Conservation (phyloP, 2,888 invertebrate genomes). For the Thyatira batis region DNA sequence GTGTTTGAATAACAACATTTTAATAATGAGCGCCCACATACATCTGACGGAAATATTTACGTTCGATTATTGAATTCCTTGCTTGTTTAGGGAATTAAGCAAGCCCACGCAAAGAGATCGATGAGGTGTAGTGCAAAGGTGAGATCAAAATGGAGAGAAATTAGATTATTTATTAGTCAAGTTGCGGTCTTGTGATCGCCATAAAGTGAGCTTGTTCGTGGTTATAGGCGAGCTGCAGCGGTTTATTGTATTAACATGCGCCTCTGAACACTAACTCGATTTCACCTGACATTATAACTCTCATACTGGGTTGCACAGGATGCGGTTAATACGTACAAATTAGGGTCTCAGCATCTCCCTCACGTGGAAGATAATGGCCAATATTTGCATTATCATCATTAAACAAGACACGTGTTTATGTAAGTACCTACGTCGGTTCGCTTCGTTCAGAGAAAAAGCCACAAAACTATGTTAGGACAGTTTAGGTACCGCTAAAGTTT, state of each 20-base stretch:
- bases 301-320: background rate
- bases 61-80: too few species aligned
- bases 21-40: too few species aligned
- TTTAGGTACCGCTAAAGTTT: background rate
- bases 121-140: background rate
- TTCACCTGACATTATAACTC: background rate
- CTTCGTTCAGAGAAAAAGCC: background rate
- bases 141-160: constrained; percentile 16
- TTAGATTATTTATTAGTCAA: constrained; percentile 29
- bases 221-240: constrained; percentile 21
- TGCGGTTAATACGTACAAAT: background rate
- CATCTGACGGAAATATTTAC: too few species aligned
- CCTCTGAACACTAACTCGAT: constrained; percentile 9
- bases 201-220: constrained; percentile 33
- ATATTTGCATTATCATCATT: background rate
- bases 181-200: constrained; percentile 30
- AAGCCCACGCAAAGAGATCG: background rate
- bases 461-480: background rate
- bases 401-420: background rate
- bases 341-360: background rate
- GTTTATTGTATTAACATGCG: constrained; percentile 32
- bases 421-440: background rate
- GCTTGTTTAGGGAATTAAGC: background rate
- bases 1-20: too few species aligned
- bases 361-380: background rate